Conservation (phyloP, 2,888 invertebrate species). For the Chloroclystis v-ata region DNA sequence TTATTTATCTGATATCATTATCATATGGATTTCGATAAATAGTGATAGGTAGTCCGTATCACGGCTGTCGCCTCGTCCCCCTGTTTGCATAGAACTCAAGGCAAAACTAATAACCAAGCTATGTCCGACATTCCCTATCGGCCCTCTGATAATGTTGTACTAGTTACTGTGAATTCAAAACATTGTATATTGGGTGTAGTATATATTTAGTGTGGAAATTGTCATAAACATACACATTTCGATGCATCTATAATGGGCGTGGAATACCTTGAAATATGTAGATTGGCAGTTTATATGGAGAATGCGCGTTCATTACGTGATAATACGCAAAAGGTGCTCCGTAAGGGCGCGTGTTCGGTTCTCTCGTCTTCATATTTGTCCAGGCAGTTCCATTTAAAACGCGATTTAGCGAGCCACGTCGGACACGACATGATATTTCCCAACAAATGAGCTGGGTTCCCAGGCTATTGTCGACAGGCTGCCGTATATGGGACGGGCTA, state of each 20-base stretch:
- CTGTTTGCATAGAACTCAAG: conserved; percentile 37
- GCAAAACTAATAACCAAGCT: conserved; percentile 23
- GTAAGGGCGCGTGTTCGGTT: conserved; percentile 22
- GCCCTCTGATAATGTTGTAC: neutral
- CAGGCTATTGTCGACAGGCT: conserved; percentile 70
- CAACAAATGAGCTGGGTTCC: conserved; percentile 76
- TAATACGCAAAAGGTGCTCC: conserved; percentile 28
- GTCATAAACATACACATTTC: neutral
- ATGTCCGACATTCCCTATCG: neutral
- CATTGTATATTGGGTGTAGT: neutral
- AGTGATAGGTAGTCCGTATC: conserved; percentile 57
- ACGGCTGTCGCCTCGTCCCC: conserved; percentile 37
- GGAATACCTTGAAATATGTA: conserved; percentile 21
- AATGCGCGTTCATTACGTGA: conserved; percentile 22
- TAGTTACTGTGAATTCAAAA: neutral
- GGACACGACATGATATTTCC: conserved; percentile 68
- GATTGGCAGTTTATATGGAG: conserved; percentile 22
- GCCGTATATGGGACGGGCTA: conserved; percentile 63
- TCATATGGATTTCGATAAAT: conserved; percentile 46
- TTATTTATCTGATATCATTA: conserved; percentile 27
- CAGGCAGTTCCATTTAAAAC: conserved; percentile 60
- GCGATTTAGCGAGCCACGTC: conserved; percentile 58
- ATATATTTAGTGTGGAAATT: conserved; percentile 1
- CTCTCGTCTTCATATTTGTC: conserved; percentile 42
- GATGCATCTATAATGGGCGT: conserved; percentile 6